Conservation (phyloP, 2,888 invertebrate genomes). For the Habrosyne pyritoides region DNA sequence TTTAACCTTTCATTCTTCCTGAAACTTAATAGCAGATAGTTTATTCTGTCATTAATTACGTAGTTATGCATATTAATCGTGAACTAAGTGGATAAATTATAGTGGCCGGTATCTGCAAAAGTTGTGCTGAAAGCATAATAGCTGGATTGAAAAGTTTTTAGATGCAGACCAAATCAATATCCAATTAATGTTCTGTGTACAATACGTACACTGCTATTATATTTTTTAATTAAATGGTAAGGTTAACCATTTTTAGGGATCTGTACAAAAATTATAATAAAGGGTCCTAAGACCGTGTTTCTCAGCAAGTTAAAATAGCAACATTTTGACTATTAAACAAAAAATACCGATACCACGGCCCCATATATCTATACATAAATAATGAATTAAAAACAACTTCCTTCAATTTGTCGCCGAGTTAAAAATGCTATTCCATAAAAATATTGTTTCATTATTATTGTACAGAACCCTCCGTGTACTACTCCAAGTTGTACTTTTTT, state of each 20-base stretch:
- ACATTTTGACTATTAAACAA: too few relatives aligned
- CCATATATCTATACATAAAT: too few relatives aligned
- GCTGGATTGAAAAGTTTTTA: neutral
- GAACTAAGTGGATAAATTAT: neutral
- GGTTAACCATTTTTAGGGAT: neutral
- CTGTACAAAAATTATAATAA: too few relatives aligned
- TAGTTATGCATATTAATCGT: neutral
- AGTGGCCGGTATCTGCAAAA: neutral
- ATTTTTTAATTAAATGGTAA: neutral
- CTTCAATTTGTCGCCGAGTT: too few relatives aligned
- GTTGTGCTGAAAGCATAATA: neutral
- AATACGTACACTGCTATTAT: neutral
- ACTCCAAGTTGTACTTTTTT: slow-evolving; percentile 51
- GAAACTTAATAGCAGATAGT: neutral
- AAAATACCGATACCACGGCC: too few relatives aligned
- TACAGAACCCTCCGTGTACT: too few relatives aligned
- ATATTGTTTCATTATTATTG: too few relatives aligned
- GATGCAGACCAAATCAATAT: neutral
- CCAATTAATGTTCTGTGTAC: neutral
- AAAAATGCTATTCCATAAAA: too few relatives aligned
- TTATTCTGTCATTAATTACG: neutral
- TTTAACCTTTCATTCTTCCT: slow-evolving; percentile 20
- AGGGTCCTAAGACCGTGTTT: too few relatives aligned
- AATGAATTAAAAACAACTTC: too few relatives aligned
- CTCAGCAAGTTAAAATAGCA: too few relatives aligned